Evolutionary conservation across 1,140 invertebrate genomes (phyloP).

Genomic region (Drosophila mojavensis): DNA sequence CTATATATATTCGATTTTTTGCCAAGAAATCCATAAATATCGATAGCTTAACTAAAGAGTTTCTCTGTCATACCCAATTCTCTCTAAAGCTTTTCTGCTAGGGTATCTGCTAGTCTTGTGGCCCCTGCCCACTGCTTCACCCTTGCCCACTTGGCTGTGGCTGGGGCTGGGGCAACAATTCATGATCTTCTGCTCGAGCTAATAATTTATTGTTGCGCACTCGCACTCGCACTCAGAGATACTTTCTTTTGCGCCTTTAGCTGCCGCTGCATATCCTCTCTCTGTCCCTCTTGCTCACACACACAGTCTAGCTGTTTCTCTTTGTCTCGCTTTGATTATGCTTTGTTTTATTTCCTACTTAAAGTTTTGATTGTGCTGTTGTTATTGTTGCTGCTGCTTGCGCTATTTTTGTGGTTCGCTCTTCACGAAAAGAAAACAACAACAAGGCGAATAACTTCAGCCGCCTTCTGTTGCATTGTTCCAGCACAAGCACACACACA

Average conservation of each 20-base stretch:
- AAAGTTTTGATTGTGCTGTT: slow-evolving; percentile 59
- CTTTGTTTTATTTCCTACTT: slow-evolving; percentile 63
- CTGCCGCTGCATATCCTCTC: slow-evolving; percentile 17
- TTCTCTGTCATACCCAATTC: too few species aligned
- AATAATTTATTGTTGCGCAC: slow-evolving; percentile 66
- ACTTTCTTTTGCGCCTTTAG: slow-evolving; percentile 45
- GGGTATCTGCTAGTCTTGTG: neutral
- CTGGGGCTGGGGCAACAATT: slow-evolving; percentile 16
- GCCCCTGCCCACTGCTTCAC: neutral
- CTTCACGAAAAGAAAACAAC: slow-evolving; percentile 28
- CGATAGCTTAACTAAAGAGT: too few species aligned
- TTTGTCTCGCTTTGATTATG: neutral
- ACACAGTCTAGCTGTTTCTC: neutral
- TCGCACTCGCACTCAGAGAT: slow-evolving; percentile 47
- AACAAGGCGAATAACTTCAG: slow-evolving; percentile 43
- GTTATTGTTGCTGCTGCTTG: slow-evolving; percentile 30
- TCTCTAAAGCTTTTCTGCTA: neutral
- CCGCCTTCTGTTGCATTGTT: slow-evolving; percentile 40
- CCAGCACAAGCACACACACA: slow-evolving; percentile 21
- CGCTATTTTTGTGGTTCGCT: slow-evolving; percentile 61
- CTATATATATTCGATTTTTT: too few species aligned
- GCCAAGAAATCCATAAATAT: too few species aligned
- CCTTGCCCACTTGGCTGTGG: neutral
- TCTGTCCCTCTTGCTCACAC: slow-evolving; percentile 1
- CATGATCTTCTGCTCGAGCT: slow-evolving; percentile 33